These are phyloP conservation scores for Agapornis canus DNA, from an alignment of 2,797 vertebrate genomes.

Conservation along the genomic window DNA sequence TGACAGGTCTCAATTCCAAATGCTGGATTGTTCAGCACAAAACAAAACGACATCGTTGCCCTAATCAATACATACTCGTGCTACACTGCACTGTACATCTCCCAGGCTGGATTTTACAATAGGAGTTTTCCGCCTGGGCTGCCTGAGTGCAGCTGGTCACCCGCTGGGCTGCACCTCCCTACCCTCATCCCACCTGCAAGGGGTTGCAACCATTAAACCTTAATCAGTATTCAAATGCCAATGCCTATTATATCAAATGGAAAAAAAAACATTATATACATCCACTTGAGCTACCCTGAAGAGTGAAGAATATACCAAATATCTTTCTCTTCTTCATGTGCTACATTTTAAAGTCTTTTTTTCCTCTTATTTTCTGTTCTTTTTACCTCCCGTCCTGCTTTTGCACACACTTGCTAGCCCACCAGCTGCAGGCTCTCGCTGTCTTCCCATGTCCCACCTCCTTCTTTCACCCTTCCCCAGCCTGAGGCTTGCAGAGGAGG, in stretches of 20 bases:
- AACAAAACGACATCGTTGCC: neutral
- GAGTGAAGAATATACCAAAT: neutral
- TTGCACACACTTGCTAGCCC: neutral
- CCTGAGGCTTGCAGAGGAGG: neutral
- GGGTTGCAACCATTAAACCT: neutral
- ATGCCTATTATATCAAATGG: rapidly evolving
- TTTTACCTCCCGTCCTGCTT: neutral
- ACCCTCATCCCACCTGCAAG: neutral
- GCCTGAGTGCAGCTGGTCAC: rapidly evolving
- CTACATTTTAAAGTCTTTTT: neutral
- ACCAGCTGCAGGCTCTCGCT: neutral
- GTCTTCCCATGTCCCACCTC: neutral
- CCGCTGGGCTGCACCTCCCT: rapidly evolving
- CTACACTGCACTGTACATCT: neutral
- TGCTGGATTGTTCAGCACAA: neutral
- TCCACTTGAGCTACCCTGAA: neutral
- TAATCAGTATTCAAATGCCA: neutral
- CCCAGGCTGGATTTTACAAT: neutral
- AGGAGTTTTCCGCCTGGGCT: neutral
- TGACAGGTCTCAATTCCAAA: neutral
- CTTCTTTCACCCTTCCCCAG: neutral
- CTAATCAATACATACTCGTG: neutral
- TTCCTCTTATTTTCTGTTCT: neutral
- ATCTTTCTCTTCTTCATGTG: neutral
- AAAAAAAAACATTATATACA: neutral